A percentile compares a stretch with the other conserved stretches of the same genome.
phyloP scores from a whole-genome alignment of 2,113 vertebrate species.

The human (Homo sapiens) region DNA sequence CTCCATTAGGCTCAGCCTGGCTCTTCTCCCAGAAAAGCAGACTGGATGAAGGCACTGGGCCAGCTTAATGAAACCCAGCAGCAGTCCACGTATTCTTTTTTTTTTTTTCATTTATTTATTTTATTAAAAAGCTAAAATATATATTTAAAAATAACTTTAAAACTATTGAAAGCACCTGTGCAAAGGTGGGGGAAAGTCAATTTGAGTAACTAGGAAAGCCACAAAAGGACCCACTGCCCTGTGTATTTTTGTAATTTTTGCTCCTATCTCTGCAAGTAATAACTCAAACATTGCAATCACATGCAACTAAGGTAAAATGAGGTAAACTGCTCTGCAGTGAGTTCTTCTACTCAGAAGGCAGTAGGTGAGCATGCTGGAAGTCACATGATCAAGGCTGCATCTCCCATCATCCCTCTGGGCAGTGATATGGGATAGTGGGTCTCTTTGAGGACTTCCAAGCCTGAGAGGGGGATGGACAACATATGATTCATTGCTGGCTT shows the following conservation, averaged over 20 bases:
- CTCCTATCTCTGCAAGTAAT: slow-evolving; percentile 83
- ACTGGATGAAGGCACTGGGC: neutral
- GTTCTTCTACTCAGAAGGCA: slow-evolving; percentile 96
- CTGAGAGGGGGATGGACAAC: slow-evolving; percentile 99
- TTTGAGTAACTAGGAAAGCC: slow-evolving; percentile 91
- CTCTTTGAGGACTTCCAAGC: slow-evolving; percentile 99
- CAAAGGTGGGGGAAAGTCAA: slow-evolving; percentile 84
- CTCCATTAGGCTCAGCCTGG: slow-evolving; percentile 28
- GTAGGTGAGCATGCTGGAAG: slow-evolving; percentile 94
- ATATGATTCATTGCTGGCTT: slow-evolving; percentile 99
- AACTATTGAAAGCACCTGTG: slow-evolving; percentile 86
- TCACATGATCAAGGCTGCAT: slow-evolving; percentile 96
- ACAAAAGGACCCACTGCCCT: slow-evolving; percentile 99
- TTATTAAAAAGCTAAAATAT: slow-evolving; percentile 85
- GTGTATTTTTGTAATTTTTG: slow-evolving; percentile 84
- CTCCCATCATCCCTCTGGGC: slow-evolving; percentile 97
- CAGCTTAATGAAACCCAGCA: neutral
- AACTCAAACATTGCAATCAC: slow-evolving; percentile 86
- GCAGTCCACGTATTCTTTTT: neutral
- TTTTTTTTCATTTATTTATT: slow-evolving; percentile 74
- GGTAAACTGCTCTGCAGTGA: slow-evolving; percentile 94
- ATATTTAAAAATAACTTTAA: slow-evolving; percentile 82
- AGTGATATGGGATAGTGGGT: slow-evolving; percentile 99
- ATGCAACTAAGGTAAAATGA: slow-evolving; percentile 92
- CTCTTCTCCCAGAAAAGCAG: slow-evolving; percentile 55